Evolutionary conservation across 2,797 vertebrate genomes (phyloP), one percentile per base, ranked within the genome.

Genomic region (Microctenopoma lineatum): DNA sequence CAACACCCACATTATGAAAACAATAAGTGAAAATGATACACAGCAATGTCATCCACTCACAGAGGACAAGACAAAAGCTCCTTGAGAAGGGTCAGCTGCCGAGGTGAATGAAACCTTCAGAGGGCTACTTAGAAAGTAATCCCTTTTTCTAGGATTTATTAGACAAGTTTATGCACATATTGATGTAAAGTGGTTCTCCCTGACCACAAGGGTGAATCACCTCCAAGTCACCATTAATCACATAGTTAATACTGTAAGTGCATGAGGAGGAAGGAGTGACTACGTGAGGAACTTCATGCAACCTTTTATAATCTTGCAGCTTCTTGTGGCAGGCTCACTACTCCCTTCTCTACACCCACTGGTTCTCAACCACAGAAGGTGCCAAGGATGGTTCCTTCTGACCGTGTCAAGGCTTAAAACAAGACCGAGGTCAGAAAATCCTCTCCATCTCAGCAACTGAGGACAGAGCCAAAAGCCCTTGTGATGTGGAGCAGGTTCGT

Each of bases 281-380:
- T 90, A 92, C 83, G 82, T 92, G 93, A 90, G 80, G 70, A 80
- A 73, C 64, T 51, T 75, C 91, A 89, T 79, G 81, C 73, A 84
- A 75, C 58, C 45, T 71, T 41, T 59, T 12, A 25, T 73, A 77
- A 80, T 77, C 78, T 86, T 83, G 77, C 86, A 88, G 78, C 68
- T 67, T 77, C 62, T 76, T 70, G 47, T 70, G 60, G 69, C 60
- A 69, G 73, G 70, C 73, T 85, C 56, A 32, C 71, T 75, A 62
- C 64, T 81, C 77, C 77, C 34, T 61, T 74, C 73, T 81, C 25
- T 56, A 70, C 73, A 21, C n/a, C 8, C 18, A 11, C 45, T 46
- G 18, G 34, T 61, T 73, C 73, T 81, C 25, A 59, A 72, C 74
- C 56, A 46, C 62, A 77, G 54, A 70, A 68, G 72, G 54, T 87